Percentiles rank a stretch among this genome's conserved stretches.
These are phyloP conservation scores for Ctena decussata DNA, from an alignment of 2,888 invertebrate species.

Conservation along the genomic window DNA sequence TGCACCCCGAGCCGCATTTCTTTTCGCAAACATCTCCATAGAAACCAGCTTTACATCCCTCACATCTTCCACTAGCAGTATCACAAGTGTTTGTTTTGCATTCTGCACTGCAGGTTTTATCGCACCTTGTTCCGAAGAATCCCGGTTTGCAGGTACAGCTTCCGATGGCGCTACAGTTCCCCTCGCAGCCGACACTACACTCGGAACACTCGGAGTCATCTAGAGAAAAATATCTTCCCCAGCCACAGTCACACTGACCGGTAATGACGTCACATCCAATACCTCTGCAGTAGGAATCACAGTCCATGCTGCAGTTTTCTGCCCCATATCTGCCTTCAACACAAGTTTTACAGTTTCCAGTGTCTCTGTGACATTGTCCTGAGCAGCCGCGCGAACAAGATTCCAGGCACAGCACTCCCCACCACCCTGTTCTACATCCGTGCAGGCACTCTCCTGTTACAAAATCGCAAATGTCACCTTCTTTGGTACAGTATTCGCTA, in stretches of 20 bases:
- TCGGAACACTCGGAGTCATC: not conserved
- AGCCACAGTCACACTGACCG: conserved; percentile 24
- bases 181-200: conserved; percentile 23
- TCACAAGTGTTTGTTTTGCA: conserved; percentile 11
- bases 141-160: conserved; percentile 29
- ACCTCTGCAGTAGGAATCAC: conserved; percentile 14
- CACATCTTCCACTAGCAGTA: not conserved
- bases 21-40: conserved; percentile 28
- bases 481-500: conserved; percentile 17
- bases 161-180: not conserved
- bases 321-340: conserved; percentile 19
- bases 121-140: conserved; percentile 32
- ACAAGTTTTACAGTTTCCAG: not conserved
- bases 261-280: conserved; percentile 1
- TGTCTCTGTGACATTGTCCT: not conserved
- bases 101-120: conserved; percentile 1
- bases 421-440: conserved; percentile 20
- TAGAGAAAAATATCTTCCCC: not conserved
- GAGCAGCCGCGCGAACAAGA: not conserved
- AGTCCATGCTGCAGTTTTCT: conserved; percentile 3
- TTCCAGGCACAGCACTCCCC: conserved; percentile 30
- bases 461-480: conserved; percentile 40
- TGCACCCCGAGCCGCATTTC: conserved; percentile 25
- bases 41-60: conserved; percentile 37
- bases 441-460: conserved; percentile 26